phyloP scores from a whole-genome alignment of 1,140 invertebrate genomes.

The Musca vetustissima region DNA sequence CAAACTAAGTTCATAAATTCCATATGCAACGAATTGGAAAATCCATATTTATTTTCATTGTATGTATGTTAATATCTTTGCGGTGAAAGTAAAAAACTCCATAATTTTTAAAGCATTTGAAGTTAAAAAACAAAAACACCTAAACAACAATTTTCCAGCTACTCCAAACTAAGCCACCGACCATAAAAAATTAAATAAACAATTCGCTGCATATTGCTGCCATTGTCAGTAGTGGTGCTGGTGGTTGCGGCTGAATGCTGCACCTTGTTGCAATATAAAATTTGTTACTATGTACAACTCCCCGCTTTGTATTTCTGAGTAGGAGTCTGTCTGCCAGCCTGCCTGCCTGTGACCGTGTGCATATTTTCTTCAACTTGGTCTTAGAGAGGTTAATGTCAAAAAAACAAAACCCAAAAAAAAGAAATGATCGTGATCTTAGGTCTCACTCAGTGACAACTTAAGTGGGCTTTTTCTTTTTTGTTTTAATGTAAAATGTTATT shows the following conservation, averaged over 20 bases:
- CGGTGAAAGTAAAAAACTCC: conserved; percentile 55
- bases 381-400: conserved; percentile 20
- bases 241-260: background rate
- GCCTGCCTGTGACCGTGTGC: background rate
- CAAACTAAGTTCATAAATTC: too few species aligned
- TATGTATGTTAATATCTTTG: conserved; percentile 25
- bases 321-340: background rate
- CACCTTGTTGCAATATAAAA: background rate
- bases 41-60: too few species aligned
- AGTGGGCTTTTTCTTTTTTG: conserved; percentile 11
- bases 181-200: conserved; percentile 9
- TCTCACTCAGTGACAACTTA: conserved; percentile 3
- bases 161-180: conserved; percentile 20
- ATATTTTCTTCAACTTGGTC: background rate
- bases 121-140: too few species aligned
- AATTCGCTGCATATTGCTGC: background rate
- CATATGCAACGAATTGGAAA: too few species aligned
- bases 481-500: background rate
- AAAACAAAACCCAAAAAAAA: too few species aligned
- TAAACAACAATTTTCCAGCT: conserved; percentile 4
- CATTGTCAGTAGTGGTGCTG: background rate
- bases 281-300: background rate
- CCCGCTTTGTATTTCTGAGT: conserved; percentile 6
- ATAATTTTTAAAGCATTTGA: conserved; percentile 40
- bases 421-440: conserved; percentile 7